These are phyloP conservation scores for Synchiropus splendidus DNA, from an alignment of 2,113 vertebrate genomes.

Conservation along the genomic window DNA sequence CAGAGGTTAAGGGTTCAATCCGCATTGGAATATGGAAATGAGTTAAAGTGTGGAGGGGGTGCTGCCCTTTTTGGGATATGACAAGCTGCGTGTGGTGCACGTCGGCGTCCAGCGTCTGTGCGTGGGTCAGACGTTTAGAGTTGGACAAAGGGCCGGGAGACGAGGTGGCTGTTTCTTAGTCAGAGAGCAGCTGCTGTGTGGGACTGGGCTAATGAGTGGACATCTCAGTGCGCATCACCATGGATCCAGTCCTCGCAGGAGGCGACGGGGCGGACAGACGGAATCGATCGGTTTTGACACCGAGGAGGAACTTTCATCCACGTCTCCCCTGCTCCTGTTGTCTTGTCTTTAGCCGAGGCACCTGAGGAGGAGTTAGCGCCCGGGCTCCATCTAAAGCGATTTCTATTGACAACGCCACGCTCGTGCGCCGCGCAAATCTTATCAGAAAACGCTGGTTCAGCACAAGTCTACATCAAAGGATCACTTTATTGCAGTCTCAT, in stretches of 20 bases:
- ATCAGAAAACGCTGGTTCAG: too few species aligned
- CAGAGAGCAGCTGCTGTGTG: slow-evolving; percentile 65
- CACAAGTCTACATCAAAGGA: too few species aligned
- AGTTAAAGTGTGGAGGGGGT: slow-evolving; percentile 11
- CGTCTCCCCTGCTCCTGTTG: too few species aligned
- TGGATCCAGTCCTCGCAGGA: slow-evolving; percentile 41
- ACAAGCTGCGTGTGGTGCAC: not conserved
- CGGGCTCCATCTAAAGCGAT: too few species aligned
- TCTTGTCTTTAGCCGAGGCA: too few species aligned
- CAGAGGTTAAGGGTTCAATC: slow-evolving; percentile 45
- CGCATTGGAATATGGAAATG: slow-evolving; percentile 49
- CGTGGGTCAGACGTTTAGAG: slow-evolving; percentile 42
- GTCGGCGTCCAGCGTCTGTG: slow-evolving; percentile 18
- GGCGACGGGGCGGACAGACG: not conserved
- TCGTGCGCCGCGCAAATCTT: too few species aligned
- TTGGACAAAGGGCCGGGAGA: slow-evolving; percentile 46
- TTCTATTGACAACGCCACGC: too few species aligned
- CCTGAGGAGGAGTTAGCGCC: too few species aligned
- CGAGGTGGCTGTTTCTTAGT: slow-evolving; percentile 47
- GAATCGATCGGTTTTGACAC: too few species aligned
- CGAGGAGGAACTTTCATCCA: too few species aligned
- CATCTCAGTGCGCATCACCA: slow-evolving; percentile 51
- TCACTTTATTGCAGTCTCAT: too few species aligned
- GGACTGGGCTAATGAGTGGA: slow-evolving; percentile 62
- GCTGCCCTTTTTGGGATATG: not conserved